phyloP scores from a whole-genome alignment of 2,113 vertebrate genomes.

The Perognathus longimembris region DNA sequence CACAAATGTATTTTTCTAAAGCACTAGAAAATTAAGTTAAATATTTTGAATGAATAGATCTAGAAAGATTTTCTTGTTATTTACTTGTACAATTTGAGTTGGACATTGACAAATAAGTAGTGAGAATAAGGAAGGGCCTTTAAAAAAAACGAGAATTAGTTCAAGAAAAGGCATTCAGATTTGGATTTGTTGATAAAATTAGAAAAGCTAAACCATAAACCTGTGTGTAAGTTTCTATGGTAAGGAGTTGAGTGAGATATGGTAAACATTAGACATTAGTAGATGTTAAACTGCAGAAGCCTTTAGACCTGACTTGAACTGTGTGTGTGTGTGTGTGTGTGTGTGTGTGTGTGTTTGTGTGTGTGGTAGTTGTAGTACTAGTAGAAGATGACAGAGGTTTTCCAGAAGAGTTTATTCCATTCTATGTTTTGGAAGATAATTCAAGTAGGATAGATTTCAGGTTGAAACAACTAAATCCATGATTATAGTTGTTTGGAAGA shows the following conservation, averaged over 20 bases:
- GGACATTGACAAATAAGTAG: slow-evolving; percentile 5
- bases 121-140: background rate
- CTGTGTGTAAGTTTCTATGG: background rate
- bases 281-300: background rate
- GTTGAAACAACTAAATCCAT: background rate
- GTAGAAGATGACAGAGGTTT: background rate
- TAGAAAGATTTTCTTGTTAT: background rate
- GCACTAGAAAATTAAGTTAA: background rate
- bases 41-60: slow-evolving; percentile 48
- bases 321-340: background rate
- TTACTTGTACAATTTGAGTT: slow-evolving; percentile 11
- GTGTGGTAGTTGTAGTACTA: background rate
- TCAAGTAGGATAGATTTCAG: background rate
- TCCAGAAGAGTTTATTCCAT: background rate
- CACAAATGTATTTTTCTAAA: background rate
- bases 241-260: background rate
- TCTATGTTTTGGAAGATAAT: slow-evolving; percentile 25
- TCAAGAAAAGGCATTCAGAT: background rate
- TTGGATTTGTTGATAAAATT: slow-evolving; percentile 19
- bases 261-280: background rate
- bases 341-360: background rate
- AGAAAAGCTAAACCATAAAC: background rate
- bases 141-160: background rate
- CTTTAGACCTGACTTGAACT: slow-evolving; percentile 20
- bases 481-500: slow-evolving; percentile 30